These are phyloP conservation scores for Scaeva pyrastri DNA, from an alignment of 2,888 invertebrate genomes.

Conservation along the genomic window DNA sequence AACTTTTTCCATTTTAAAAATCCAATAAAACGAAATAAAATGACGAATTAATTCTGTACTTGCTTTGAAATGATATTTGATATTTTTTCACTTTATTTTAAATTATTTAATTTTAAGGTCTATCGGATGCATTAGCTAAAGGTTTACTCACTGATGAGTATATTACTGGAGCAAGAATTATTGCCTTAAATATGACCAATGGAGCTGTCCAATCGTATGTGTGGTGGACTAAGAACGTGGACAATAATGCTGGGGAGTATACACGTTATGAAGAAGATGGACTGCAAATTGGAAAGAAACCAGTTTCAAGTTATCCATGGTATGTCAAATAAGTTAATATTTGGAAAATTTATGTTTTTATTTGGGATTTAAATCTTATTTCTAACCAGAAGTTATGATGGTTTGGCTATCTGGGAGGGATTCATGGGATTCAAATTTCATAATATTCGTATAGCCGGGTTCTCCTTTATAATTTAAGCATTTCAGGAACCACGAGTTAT, in stretches of 20 bases:
- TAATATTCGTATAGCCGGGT: no score
- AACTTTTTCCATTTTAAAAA: no score
- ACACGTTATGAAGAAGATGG: constrained; percentile 86
- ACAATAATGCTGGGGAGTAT: constrained; percentile 82
- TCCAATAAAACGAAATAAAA: no score
- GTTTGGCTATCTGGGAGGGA: not conserved
- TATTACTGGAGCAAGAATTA: constrained; percentile 86
- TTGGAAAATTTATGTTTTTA: constrained; percentile 15
- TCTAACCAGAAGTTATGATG: not conserved
- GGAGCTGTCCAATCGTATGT: constrained; percentile 86
- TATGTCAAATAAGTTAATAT: constrained; percentile 80
- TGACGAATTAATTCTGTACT: no score
- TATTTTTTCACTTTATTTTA: constrained; percentile 21
- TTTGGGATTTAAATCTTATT: constrained; percentile 1
- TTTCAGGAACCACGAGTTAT: no score
- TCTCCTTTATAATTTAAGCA: no score
- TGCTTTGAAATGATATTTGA: not conserved
- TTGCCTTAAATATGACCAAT: constrained; percentile 87
- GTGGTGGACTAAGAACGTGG: constrained; percentile 85
- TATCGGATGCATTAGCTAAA: constrained; percentile 90
- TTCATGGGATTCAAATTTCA: not conserved
- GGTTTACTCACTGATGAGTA: constrained; percentile 88
- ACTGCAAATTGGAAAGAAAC: constrained; percentile 87
- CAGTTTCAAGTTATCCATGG: constrained; percentile 90
- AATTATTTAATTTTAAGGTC: constrained; percentile 85